Evolutionary conservation across 1,140 invertebrate genomes (phyloP).

Genomic region (Galendromus occidentalis): DNA sequence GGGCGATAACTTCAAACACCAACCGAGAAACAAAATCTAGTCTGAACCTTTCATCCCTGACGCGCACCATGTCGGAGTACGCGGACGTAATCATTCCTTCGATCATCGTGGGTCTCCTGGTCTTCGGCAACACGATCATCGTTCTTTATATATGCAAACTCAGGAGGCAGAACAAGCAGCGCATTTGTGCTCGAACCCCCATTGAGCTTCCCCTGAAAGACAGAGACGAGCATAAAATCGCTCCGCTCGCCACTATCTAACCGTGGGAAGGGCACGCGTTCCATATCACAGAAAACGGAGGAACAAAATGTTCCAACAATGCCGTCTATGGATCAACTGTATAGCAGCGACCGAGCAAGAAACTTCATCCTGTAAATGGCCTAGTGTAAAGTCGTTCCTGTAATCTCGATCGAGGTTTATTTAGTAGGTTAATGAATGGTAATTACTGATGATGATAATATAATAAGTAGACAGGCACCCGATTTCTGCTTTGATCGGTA

Average conservation of each 20-base stretch:
- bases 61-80: conserved; percentile 11
- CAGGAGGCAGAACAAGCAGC: conserved; percentile 3
- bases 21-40: neutral
- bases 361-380: too few relatives aligned
- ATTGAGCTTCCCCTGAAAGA: neutral
- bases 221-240: conserved; percentile 2
- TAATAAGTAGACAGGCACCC: too few relatives aligned
- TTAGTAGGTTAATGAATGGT: too few relatives aligned
- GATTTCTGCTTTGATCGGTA: too few relatives aligned
- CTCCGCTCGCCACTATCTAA: conserved; percentile 3
- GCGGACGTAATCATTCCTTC: conserved; percentile 1
- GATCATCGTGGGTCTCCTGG: neutral
- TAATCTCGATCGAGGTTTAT: too few relatives aligned
- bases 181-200: neutral
- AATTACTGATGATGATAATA: too few relatives aligned
- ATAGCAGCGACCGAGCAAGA: too few relatives aligned
- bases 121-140: neutral
- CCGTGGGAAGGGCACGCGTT: neutral
- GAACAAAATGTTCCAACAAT: too few relatives aligned
- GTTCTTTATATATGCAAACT: neutral
- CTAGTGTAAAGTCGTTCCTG: too few relatives aligned
- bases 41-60: neutral
- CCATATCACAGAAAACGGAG: too few relatives aligned
- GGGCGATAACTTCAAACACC: neutral
- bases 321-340: too few relatives aligned